phyloP scores from a whole-genome alignment of 2,797 vertebrate species.

The Leuciscus waleckii region DNA sequence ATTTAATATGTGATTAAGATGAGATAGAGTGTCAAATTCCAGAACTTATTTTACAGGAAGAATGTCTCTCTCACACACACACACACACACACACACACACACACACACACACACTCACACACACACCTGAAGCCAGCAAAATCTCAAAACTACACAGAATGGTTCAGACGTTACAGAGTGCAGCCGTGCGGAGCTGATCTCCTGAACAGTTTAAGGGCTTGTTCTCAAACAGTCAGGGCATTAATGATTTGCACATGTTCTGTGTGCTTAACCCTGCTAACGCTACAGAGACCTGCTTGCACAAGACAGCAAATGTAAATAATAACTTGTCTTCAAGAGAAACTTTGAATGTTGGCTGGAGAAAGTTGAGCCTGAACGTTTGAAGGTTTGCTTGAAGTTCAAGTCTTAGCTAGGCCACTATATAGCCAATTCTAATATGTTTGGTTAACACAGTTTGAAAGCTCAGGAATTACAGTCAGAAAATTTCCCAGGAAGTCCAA shows the following conservation, averaged over 20 bases:
- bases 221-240: conserved; percentile 3
- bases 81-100: not conserved
- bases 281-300: not conserved
- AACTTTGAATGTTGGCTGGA: not conserved
- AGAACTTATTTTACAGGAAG: not conserved
- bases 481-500: not conserved
- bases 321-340: not conserved
- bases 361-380: not conserved
- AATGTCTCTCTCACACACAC: not conserved
- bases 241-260: not conserved
- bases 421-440: not conserved
- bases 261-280: not conserved
- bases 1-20: not conserved
- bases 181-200: not conserved
- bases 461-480: not conserved
- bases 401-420: not conserved
- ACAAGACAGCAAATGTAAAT: not conserved
- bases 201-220: not conserved
- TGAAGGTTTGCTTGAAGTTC: not conserved
- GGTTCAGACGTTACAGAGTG: not conserved
- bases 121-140: not conserved
- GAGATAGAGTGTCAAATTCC: conserved; percentile 3
- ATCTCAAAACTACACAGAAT: not conserved
- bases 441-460: not conserved
- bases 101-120: not conserved